Base-by-base conservation (phyloP, 2,888 invertebrate species). In the Acronicta psi region DNA sequence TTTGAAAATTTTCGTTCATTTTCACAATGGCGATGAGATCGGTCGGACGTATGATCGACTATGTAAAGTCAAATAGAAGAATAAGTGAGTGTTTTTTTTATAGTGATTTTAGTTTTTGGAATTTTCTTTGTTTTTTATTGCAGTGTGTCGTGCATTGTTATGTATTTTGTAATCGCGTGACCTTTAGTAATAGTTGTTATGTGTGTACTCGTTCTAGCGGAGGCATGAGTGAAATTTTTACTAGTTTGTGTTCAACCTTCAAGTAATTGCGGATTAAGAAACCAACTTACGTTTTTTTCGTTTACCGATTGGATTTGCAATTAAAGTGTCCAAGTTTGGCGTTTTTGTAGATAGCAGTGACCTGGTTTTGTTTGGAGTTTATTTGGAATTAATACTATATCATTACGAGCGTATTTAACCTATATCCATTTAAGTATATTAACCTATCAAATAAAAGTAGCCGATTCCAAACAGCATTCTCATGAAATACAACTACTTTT, bases 51-150 rank as follows among this genome's bases (percentile, higher is more conserved):
- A 84, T 87, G 77, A 51, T 87, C 55, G 86, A 85, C 46, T 82
- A 80, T 52, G 63, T 83, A 1, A 84, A 82, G 53, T 64, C 75
- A 10, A 86, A 87, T 73, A 64, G 85, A 57, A 84, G 72, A 53
- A 87, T 89, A 58, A 82, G 89, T 89, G 79, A 89, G 89, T 89
- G 71, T 23, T 54, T 55, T 59, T 66, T 60, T 75, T 68, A 36
- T 41, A 49, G n/a, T 55, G 43, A 44, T 47, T 34, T 62, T 45
- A 11, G 51, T 51, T 59, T 51, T 65, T 50, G 38, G 50, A 58
- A 45, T 58, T 53, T 61, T 61, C 50, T 71, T 54, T 43, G 62
- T 72, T 44, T 46, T 62, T 61, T 49, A 29, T 49, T 58, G 31
- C 11, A 42, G 50, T 56, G 56, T 56, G 50, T 44, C 62, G 57